Conservation (phyloP, 2,888 invertebrate genomes). For the Orthosia gothica region DNA sequence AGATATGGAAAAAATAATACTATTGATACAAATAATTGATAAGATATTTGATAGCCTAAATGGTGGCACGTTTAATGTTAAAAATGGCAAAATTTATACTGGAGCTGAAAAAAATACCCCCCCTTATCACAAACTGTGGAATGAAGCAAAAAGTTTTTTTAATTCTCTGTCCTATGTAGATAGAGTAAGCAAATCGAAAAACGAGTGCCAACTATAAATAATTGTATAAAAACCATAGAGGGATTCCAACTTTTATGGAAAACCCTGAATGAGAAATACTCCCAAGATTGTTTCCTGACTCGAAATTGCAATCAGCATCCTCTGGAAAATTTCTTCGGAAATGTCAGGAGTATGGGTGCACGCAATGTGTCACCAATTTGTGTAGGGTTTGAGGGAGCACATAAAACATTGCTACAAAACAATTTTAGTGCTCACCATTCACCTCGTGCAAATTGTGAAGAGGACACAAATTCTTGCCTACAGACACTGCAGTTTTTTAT, state of each 20-base stretch:
- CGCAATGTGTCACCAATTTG: not conserved
- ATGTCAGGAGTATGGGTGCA: slow-evolving; percentile 3
- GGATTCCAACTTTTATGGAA: not conserved
- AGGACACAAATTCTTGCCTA: not conserved
- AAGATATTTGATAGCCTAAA: too few relatives aligned
- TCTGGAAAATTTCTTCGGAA: slow-evolving; percentile 12
- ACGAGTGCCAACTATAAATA: not conserved
- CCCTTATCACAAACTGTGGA: slow-evolving; percentile 9
- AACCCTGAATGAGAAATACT: slow-evolving; percentile 10
- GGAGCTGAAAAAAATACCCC: not conserved
- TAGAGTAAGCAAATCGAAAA: too few relatives aligned
- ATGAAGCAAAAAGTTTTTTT: slow-evolving; percentile 5
- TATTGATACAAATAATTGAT: too few relatives aligned
- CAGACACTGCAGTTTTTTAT: not conserved
- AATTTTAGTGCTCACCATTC: slow-evolving; percentile 8
- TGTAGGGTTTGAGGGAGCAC: not conserved
- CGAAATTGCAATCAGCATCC: slow-evolving; percentile 3
- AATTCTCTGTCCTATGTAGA: too few relatives aligned
- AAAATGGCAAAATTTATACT: slow-evolving; percentile 8
- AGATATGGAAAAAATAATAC: too few relatives aligned
- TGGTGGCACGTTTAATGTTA: too few relatives aligned
- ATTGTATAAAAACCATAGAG: slow-evolving; percentile 6
- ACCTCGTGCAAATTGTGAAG: slow-evolving; percentile 9
- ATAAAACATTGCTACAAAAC: not conserved
- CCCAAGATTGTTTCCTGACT: slow-evolving; percentile 14